Base-by-base conservation (phyloP, 2,888 invertebrate species). In the Nudaria mundana region DNA sequence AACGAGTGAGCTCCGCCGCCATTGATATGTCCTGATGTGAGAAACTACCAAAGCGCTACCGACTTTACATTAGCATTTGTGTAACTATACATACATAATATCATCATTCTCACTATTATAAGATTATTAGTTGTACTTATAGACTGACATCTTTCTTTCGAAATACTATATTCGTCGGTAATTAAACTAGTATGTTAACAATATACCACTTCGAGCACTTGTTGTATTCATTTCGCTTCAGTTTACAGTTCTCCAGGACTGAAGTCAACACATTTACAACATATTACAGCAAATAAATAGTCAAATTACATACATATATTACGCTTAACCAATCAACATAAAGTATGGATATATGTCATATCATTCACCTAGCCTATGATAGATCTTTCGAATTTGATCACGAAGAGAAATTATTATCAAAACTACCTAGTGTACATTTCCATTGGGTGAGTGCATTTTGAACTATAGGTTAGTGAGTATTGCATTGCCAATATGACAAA, bases 301-400 rank as follows among this genome's bases (percentile, higher is more conserved):
- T 46, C 40, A 58, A 57, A 57, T 46, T 67, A 63, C 69, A 67
- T 66, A 63, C 60, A 54, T 47, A 58, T 63, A 53, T 63, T 66
- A 63, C 49, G 63, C 57, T 63, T 65, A 77, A 80, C 56, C 53
- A 74, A 70, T 71, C 75, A 79, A 67, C 52, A 38, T 30, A 52
- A 52, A 58, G 71, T 64, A 70, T 70, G 71, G 68, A 71, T 81
- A 81, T 69, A 75, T 79, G 79, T 81, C 76, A 80, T 72, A 80
- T 76, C 81, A 81, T 86, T 87, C 75, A 76, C 83, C 87, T 87
- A 88, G 78, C 87, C 88, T 88, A 88, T 86, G 86, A 86, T 86
- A 87, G 84, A 81, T 80, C 84, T 86, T 84, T 82, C 76, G 76
- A 86, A 83, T 81, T 84, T 80, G 83, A 86, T 86, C 84, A 80